Base-by-base conservation (phyloP, 1,140 invertebrate genomes). In the Pentalonia nigronervosa region DNA sequence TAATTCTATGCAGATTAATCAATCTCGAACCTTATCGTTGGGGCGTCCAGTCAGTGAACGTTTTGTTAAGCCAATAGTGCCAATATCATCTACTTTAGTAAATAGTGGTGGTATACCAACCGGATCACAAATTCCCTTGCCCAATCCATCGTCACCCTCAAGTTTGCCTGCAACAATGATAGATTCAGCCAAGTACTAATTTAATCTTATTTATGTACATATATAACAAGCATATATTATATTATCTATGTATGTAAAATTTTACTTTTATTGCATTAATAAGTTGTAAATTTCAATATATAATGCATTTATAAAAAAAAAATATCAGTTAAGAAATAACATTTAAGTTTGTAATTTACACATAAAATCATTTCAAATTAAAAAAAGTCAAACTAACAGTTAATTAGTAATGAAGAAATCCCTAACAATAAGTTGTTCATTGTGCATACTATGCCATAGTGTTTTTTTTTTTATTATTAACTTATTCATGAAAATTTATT, bases 141-240 rank as follows among this genome's bases (percentile, higher is more conserved):
- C 93, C 20, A 94, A 93, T 94, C 60, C 90, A 56, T 60, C 90
- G 6, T 48, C 90, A 60, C 53, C 90, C 11, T 91, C 89, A 47
- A 89, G 90, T 48, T 94, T 91, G 25, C 91, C 93, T 34, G 90
- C 83, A 41, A 94, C 93, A 60, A 45, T 91, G 23, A 76, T 88
- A 84, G 93, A 94, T 93, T 94, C 93, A 36, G 93, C 91, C 81
- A 94, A 94, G 48, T 94, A 67, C 83, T 94, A 94, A 50, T 36
- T 53, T 86, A 30, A 56, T 86, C 56, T 41, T 90, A 41, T 67
- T 90, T 67, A 67, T 90, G 11, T 67, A 60, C 23, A 45, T 41
- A 60, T 50, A 90, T 30, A 60, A 25, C 9, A 60, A 6, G 25
- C 88, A 60, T 60, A 41, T 90, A 34, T 67, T 76, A n/a, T 30